Evolutionary conservation across 1,140 invertebrate species (phyloP), one percentile per base, ranked within the genome.

Genomic region (Heliconius melpomene): DNA sequence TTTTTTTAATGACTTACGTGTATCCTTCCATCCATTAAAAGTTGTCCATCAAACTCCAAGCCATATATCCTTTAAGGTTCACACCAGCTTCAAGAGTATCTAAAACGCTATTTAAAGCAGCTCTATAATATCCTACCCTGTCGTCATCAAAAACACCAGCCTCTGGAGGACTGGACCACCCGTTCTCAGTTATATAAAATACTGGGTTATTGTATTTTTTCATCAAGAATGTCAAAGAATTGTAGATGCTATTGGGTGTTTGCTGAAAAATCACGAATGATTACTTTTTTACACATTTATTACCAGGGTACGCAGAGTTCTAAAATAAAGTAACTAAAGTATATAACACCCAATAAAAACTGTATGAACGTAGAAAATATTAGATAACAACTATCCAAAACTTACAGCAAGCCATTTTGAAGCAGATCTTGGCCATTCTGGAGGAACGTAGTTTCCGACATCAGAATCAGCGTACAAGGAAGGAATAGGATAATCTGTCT

Each of bases 31-130:
- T 54, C 60, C 60, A 66, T 29, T 66, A 26, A 16, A 66, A 66
- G 60, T 66, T 66, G 26, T 66, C 60, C 26, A 91, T 84, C 72
- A 91, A 57, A 84, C 89, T 91, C 90, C 90, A 91, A 0, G 88
- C 87, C 89, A 90, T 90, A 77, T 90, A 92, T 0, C 40, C 96
- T 85, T 1, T 96, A 91, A 88, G 96, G 91, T 54, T 89, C 96
- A 98, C 89, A 96, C 96, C 36, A 97, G 96, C 77, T 7, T 87
- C 80, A 71, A 96, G 1, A 96, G 84, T 7, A 96, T 97, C 93
- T 96, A 98, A 82, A 90, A 95, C 88, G 95, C 94, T 54, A 94
- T 96, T 82, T 40, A 85, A 54, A 0, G 83, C 83, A 16, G 84
- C 82, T 46, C 87, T 78, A 52, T 90, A 89, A 76, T 93, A 90